These are phyloP conservation scores for Rhynchonycteris naso DNA, from an alignment of 2,797 vertebrate genomes.

Conservation along the genomic window DNA sequence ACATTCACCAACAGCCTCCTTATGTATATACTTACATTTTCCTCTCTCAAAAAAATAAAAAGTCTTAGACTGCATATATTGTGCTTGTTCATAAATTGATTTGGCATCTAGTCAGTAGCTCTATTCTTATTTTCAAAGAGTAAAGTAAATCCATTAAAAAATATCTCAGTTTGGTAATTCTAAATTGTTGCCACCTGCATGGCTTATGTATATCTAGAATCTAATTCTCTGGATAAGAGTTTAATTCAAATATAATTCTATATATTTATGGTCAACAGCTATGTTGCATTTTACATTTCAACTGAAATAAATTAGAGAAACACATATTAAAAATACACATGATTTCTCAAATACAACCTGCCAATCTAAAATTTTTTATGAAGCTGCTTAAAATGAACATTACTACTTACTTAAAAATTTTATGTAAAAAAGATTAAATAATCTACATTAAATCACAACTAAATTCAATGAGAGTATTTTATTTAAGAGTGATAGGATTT, in stretches of 20 bases:
- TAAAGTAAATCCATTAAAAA: conserved; percentile 13
- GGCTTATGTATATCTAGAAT: not conserved
- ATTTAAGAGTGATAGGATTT: not conserved
- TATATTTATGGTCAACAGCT: not conserved
- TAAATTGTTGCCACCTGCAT: not conserved
- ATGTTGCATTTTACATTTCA: conserved; percentile 29
- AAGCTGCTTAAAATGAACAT: not conserved
- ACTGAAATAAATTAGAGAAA: not conserved
- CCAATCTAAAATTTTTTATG: not conserved
- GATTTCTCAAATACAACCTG: not conserved
- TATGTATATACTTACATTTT: conserved; percentile 9
- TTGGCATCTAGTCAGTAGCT: not conserved
- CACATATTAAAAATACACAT: not conserved
- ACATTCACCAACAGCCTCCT: not conserved
- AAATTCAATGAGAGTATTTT: not conserved
- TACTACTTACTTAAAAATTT: not conserved
- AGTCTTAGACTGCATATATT: not conserved
- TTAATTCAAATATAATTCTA: conserved; percentile 31
- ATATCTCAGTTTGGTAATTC: not conserved
- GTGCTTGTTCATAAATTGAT: not conserved
- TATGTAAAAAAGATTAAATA: not conserved
- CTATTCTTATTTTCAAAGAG: not conserved
- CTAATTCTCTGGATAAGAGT: not conserved
- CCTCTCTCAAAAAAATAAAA: not conserved
- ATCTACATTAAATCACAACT: not conserved